phyloP scores from a whole-genome alignment of 2,113 vertebrate genomes.

The Oreochromis niloticus region DNA sequence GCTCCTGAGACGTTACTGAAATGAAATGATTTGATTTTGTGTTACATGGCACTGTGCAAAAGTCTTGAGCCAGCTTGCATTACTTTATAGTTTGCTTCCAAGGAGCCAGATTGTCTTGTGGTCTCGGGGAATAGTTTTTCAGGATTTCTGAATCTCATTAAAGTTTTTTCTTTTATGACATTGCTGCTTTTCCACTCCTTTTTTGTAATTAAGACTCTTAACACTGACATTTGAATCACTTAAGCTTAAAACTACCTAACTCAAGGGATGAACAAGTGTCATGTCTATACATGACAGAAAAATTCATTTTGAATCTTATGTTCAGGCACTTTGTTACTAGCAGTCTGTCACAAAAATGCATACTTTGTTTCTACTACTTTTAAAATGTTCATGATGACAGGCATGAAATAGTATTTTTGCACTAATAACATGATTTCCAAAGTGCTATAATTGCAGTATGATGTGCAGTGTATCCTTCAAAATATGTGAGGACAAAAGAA shows the following conservation, averaged over 20 bases:
- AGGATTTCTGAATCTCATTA: neutral
- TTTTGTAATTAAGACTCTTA: neutral
- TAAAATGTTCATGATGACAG: neutral
- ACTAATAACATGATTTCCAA: neutral
- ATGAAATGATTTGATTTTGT: neutral
- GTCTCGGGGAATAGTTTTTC: neutral
- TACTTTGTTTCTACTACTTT: neutral
- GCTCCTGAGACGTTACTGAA: neutral
- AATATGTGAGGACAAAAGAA: neutral
- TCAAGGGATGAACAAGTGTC: neutral
- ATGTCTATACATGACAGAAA: neutral
- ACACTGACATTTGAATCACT: neutral
- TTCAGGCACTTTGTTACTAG: neutral
- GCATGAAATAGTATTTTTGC: neutral
- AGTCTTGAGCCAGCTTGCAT: neutral
- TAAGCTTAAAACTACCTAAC: neutral
- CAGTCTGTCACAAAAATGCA: neutral
- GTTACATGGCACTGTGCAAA: neutral
- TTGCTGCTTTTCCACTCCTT: neutral
- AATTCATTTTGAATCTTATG: neutral
- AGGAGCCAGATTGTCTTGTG: neutral
- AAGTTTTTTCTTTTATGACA: neutral
- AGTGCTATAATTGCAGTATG: too few species aligned
- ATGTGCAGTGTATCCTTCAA: too few species aligned
- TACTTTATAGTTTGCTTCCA: neutral